phyloP scores from a whole-genome alignment of 2,113 vertebrate genomes.

The Anoplopoma fimbria region DNA sequence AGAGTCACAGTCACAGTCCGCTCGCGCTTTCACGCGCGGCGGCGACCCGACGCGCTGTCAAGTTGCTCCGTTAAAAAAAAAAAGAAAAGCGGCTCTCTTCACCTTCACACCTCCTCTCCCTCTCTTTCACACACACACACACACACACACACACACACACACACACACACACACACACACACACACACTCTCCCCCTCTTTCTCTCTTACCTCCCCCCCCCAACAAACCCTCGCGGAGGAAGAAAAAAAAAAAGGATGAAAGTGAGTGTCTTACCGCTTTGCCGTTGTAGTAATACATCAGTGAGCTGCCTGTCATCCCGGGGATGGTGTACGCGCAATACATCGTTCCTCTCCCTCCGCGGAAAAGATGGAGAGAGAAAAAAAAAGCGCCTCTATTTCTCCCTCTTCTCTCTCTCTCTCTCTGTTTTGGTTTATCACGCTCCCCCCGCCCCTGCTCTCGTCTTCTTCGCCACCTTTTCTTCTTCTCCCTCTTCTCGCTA shows the following conservation, averaged over 20 bases:
- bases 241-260: constrained; percentile 50
- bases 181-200: not conserved
- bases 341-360: constrained; percentile 83
- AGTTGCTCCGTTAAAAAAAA: constrained; percentile 52
- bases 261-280: constrained; percentile 91
- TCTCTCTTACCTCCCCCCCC: constrained; percentile 24
- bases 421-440: constrained; percentile 18
- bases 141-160: not conserved
- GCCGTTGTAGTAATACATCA: constrained; percentile 98
- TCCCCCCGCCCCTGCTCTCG: constrained; percentile 42
- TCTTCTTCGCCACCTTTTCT: constrained; percentile 61
- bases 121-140: constrained; percentile 3
- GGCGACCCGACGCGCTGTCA: constrained; percentile 23
- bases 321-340: constrained; percentile 97
- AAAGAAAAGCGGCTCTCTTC: constrained; percentile 56
- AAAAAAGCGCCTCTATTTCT: constrained; percentile 27
- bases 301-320: constrained; percentile 92
- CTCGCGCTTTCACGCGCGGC: constrained; percentile 53
- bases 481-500: constrained; percentile 74
- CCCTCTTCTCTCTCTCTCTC: constrained; percentile 23
- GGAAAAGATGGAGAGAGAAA: constrained; percentile 33
- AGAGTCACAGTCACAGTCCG: constrained; percentile 56
- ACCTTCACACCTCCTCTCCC: constrained; percentile 66
- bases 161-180: not conserved
- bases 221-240: constrained; percentile 33